Evolutionary conservation across 2,888 invertebrate species (phyloP).

Genomic region (Drosophila lutescens): DNA sequence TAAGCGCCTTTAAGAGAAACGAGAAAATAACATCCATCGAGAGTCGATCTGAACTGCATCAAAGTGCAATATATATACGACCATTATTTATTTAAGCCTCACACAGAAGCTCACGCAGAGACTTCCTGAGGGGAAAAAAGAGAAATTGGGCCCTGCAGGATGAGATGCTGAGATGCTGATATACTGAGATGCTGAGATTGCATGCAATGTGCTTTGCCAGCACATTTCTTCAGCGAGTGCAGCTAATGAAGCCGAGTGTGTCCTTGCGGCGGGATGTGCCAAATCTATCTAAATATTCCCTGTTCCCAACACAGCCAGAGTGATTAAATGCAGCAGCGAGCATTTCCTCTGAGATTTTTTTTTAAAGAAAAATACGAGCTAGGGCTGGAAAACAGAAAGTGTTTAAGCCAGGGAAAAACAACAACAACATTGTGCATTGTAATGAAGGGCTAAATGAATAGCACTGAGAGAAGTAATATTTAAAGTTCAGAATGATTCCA

Average conservation of each 20-base stretch:
- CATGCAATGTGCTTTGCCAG: constrained; percentile 75
- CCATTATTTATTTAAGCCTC: constrained; percentile 76
- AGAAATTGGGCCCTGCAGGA: constrained; percentile 32
- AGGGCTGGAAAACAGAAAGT: constrained; percentile 51
- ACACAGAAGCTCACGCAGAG: constrained; percentile 13
- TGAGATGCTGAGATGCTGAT: constrained; percentile 39
- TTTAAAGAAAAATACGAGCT: neutral
- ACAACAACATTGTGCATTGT: constrained; percentile 57
- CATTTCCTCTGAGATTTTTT: neutral
- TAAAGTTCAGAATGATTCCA: neutral
- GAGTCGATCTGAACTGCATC: constrained; percentile 54
- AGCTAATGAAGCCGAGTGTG: constrained; percentile 67
- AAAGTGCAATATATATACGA: constrained; percentile 64
- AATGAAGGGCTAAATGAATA: constrained; percentile 45
- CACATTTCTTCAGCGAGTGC: constrained; percentile 68
- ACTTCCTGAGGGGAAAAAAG: constrained; percentile 9
- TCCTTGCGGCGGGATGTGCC: constrained; percentile 23
- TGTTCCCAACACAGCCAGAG: constrained; percentile 23
- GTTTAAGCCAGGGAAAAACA: constrained; percentile 40
- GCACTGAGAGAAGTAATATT: neutral
- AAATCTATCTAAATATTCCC: constrained; percentile 41
- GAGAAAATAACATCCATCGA: constrained; percentile 31
- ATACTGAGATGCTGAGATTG: constrained; percentile 64
- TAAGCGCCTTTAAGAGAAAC: constrained; percentile 30
- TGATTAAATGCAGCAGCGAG: constrained; percentile 29